Evolutionary conservation across 2,797 vertebrate genomes (phyloP).

Genomic region (Linurgus olivaceus): DNA sequence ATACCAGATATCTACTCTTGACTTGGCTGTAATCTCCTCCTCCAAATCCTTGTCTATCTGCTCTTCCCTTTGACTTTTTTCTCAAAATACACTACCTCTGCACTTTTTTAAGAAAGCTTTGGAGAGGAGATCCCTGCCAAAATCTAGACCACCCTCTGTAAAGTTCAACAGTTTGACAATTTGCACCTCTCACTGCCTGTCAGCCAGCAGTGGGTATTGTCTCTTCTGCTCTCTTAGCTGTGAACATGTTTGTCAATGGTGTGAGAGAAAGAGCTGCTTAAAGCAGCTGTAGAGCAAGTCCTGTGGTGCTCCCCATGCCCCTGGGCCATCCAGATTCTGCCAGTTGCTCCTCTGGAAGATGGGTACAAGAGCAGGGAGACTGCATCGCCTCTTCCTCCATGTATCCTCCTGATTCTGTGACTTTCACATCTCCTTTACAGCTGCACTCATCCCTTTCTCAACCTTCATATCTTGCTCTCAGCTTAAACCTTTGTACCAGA

Average conservation of each 20-base stretch:
- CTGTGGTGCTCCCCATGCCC: background rate
- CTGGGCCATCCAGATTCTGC: background rate
- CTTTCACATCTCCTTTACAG: background rate
- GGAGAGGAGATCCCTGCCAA: background rate
- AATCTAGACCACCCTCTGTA: background rate
- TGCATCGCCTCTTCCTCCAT: accelerated
- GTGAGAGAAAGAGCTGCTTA: background rate
- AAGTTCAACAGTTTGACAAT: background rate
- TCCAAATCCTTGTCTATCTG: slow-evolving; percentile 13
- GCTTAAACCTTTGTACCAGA: background rate
- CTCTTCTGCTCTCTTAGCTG: background rate
- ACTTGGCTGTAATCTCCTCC: slow-evolving; percentile 5
- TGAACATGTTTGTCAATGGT: slow-evolving; percentile 4
- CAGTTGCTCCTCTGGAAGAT: background rate
- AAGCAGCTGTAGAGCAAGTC: background rate
- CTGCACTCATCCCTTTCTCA: background rate
- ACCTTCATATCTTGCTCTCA: background rate
- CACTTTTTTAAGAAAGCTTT: background rate
- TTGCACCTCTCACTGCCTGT: background rate
- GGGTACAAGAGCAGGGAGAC: background rate
- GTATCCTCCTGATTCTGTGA: background rate
- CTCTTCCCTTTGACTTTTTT: background rate
- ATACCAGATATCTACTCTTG: slow-evolving; percentile 44
- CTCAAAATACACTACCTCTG: background rate
- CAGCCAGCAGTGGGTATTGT: background rate